Conservation (phyloP, 2,888 invertebrate species). For the Patella caerulea region DNA sequence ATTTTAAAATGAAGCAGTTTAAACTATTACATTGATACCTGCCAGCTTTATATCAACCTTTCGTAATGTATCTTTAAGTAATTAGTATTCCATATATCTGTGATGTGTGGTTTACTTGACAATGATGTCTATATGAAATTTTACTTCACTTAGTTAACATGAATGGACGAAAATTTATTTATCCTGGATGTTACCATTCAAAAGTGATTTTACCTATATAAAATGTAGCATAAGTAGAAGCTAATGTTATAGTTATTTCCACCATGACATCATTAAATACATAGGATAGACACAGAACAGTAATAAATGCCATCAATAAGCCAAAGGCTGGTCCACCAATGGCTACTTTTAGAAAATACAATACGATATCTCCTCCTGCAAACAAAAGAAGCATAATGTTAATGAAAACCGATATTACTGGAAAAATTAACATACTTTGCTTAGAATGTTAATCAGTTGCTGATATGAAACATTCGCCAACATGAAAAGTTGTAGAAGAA, state of each 20-base stretch:
- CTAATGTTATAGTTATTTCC: conserved; percentile 71
- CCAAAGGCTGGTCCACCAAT: conserved; percentile 69
- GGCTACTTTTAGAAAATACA: conserved; percentile 60
- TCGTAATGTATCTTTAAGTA: too few relatives aligned
- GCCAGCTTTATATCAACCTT: too few relatives aligned
- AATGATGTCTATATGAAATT: too few relatives aligned
- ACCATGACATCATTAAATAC: conserved; percentile 72
- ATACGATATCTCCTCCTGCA: conserved; percentile 50
- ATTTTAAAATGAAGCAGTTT: too few relatives aligned
- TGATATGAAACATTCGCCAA: background rate
- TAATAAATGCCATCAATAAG: conserved; percentile 67
- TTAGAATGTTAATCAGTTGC: too few relatives aligned
- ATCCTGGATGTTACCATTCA: too few relatives aligned
- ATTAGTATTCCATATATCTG: background rate
- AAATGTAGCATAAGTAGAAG: conserved; percentile 71
- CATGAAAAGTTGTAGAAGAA: too few relatives aligned
- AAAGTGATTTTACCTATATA: conserved; percentile 56
- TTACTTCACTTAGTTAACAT: too few relatives aligned
- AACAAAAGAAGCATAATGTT: conserved; percentile 12
- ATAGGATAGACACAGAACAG: conserved; percentile 64
- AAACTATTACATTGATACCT: too few relatives aligned
- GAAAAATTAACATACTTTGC: too few relatives aligned
- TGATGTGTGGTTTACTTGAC: too few relatives aligned
- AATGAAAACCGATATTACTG: background rate
- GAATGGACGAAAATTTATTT: too few relatives aligned